Conservation (phyloP, 2,888 invertebrate genomes). For the Trachelus tabidus region DNA sequence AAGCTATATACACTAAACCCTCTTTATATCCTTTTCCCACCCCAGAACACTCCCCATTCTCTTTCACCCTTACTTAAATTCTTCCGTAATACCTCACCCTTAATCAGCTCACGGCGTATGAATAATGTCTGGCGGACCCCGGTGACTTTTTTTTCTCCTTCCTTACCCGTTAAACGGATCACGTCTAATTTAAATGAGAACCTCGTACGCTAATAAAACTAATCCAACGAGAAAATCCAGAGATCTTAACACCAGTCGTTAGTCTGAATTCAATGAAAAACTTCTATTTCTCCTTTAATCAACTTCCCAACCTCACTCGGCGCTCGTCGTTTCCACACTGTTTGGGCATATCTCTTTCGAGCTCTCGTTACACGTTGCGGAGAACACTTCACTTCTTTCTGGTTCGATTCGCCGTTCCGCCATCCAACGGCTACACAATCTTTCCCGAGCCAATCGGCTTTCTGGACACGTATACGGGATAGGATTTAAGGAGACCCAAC, state of each 20-base stretch:
- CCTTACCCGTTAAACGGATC: neutral
- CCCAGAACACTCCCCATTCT: too few species aligned
- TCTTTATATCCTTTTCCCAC: too few species aligned
- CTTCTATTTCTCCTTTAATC: neutral
- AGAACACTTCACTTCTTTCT: neutral
- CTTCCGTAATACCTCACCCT: neutral
- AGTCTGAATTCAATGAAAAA: neutral
- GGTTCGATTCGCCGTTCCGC: neutral
- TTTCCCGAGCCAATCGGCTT: neutral
- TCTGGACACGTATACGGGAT: neutral
- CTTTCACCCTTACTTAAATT: neutral
- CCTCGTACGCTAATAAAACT: neutral
- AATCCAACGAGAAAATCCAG: neutral
- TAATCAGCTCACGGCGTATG: neutral
- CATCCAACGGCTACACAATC: neutral
- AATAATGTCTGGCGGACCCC: neutral
- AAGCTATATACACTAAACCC: too few species aligned
- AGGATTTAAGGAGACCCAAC: neutral
- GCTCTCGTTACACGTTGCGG: neutral
- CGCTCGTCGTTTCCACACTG: neutral
- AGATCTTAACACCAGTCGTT: neutral
- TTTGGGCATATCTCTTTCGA: neutral
- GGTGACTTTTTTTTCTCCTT: neutral
- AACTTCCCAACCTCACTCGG: neutral
- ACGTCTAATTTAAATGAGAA: neutral